phyloP scores from a whole-genome alignment of 2,888 invertebrate species.

The Pedicia rivosa region DNA sequence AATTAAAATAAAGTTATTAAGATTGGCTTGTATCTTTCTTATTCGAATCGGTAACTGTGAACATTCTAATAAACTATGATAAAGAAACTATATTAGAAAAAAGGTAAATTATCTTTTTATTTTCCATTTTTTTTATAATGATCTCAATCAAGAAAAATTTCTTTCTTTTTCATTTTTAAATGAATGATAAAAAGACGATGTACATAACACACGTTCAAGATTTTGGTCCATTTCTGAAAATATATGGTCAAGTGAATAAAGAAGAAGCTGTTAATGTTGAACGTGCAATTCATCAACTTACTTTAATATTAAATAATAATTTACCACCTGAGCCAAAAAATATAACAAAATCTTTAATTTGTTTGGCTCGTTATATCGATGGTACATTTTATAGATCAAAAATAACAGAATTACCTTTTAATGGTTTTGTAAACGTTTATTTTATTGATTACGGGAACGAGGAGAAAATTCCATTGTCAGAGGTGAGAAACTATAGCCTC shows the following conservation, averaged over 20 bases:
- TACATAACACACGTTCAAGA: slow-evolving; percentile 52
- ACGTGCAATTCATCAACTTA: slow-evolving; percentile 16
- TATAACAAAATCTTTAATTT: slow-evolving; percentile 29
- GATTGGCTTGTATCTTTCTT: no score
- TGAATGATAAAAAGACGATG: slow-evolving; percentile 20
- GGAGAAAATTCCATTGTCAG: slow-evolving; percentile 38
- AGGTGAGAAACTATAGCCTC: no score
- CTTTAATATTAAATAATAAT: slow-evolving; percentile 12
- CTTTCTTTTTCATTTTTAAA: no score
- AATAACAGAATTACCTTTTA: slow-evolving; percentile 34
- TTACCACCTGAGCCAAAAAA: not conserved
- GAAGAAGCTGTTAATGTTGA: slow-evolving; percentile 39
- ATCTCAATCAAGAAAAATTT: no score
- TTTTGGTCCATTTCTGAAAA: slow-evolving; percentile 48
- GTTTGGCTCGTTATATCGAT: slow-evolving; percentile 51
- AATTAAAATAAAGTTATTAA: no score
- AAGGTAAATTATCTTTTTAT: no score
- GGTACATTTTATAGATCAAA: slow-evolving; percentile 48
- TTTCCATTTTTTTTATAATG: no score
- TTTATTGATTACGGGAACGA: slow-evolving; percentile 54
- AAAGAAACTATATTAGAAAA: no score
- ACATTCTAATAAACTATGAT: no score
- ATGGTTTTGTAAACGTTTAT: slow-evolving; percentile 43
- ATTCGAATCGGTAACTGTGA: no score
- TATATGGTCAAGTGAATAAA: slow-evolving; percentile 54